These are phyloP conservation scores for Hofmannophila pseudospretella DNA, from an alignment of 2,888 invertebrate genomes.

Conservation along the genomic window DNA sequence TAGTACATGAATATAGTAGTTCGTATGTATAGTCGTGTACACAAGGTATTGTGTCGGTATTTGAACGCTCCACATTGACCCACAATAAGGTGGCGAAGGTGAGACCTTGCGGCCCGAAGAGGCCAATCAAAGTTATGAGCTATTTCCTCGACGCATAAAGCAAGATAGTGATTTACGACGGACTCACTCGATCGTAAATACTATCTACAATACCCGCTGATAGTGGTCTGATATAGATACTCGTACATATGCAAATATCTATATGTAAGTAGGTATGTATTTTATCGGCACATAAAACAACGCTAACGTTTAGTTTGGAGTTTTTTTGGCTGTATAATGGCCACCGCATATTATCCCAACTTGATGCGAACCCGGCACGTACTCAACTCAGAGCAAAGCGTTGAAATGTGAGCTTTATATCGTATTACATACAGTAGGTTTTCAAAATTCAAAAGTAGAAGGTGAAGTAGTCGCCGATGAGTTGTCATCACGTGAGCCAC, in stretches of 20 bases:
- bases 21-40: not conserved
- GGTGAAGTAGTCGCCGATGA: too few relatives aligned
- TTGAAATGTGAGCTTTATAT: too few relatives aligned
- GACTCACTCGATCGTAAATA: conserved; percentile 33
- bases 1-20: not conserved
- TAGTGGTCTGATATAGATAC: conserved; percentile 19
- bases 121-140: conserved; percentile 53
- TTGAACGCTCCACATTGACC: conserved; percentile 32
- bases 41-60: conserved; percentile 1
- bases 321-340: too few relatives aligned
- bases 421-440: too few relatives aligned
- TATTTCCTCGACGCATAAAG: conserved; percentile 42
- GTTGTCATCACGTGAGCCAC: too few relatives aligned
- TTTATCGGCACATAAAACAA: not conserved
- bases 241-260: conserved; percentile 23
- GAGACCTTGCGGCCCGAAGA: conserved; percentile 34
- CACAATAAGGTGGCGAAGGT: conserved; percentile 34
- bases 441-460: too few relatives aligned
- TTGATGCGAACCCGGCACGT: too few relatives aligned
- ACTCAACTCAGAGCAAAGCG: too few relatives aligned
- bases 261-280: conserved; percentile 5
- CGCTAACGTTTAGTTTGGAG: too few relatives aligned
- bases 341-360: too few relatives aligned
- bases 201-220: conserved; percentile 21
- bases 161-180: conserved; percentile 45